phyloP scores from a whole-genome alignment of 1,140 invertebrate species.

The Lepeophtheirus salmonis region DNA sequence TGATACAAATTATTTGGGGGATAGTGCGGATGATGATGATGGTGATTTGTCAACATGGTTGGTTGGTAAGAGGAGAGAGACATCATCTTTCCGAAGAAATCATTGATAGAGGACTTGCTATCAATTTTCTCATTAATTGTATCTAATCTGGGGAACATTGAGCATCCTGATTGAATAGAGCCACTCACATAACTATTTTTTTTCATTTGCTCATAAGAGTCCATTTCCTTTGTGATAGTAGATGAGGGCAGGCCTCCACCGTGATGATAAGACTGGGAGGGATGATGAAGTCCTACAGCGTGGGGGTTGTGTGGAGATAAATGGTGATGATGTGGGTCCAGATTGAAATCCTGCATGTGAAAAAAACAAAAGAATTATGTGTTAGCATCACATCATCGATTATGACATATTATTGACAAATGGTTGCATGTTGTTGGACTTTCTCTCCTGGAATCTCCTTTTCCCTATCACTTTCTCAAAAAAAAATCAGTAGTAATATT shows the following conservation, averaged over 20 bases:
- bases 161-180: not conserved
- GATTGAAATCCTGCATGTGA: not conserved
- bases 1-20: not conserved
- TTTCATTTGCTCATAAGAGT: no score
- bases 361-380: not conserved
- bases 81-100: slow-evolving; percentile 12
- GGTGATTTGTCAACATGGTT: not conserved
- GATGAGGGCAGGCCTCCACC: no score
- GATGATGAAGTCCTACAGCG: not conserved
- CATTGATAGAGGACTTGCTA: not conserved
- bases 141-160: not conserved
- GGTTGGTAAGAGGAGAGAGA: slow-evolving; percentile 3
- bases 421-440: no score
- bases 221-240: no score
- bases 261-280: no score
- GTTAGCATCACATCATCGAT: no score
- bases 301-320: not conserved
- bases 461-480: no score
- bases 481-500: no score
- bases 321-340: not conserved
- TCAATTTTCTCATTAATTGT: not conserved
- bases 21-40: not conserved
- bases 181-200: no score
- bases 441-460: no score
- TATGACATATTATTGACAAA: no score